Base-by-base conservation (phyloP, 2,888 invertebrate species). In the Pegoplata infirma region DNA sequence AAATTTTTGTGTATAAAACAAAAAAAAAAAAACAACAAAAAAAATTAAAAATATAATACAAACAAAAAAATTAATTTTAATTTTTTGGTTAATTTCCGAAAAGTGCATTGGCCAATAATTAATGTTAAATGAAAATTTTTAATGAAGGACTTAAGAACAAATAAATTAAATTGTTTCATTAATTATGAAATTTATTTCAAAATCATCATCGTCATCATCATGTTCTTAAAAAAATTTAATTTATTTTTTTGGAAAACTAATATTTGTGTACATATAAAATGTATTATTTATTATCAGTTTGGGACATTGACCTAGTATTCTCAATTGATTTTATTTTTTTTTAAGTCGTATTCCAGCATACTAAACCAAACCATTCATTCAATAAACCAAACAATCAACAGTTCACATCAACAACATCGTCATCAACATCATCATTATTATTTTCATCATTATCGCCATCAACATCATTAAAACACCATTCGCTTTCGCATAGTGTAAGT, bases 301-400 rank as follows among this genome's bases (percentile, higher is more conserved):
- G 73, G 86, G 86, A 86, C 89, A 89, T 88, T 88, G 88, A 88
- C 88, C 88, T 83, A 88, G 84, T 88, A 87, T 80, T 82, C 88
- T 85, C 84, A 88, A 87, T 88, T 85, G 84, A 84, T 80, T 81
- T 76, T n/a, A n/a, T n/a, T n/a, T n/a, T n/a, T n/a, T n/a, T n/a
- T n/a, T n/a, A n/a, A n/a, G n/a, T n/a, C n/a, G n/a, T n/a, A n/a
- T n/a, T n/a, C n/a, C n/a, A n/a, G n/a, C n/a, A n/a, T n/a, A n/a
- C n/a, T 47, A 25, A 16, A 21, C 44, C 36, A 47, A 51, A 14
- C 7, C 21, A 14, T 21, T 32, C 66, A 66, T 28, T 14, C 40
- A 32, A 36, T 32, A 44, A 58, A 53, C 14, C 17, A 56, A 67
- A 51, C 56, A 64, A 56, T 25, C 19, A 71, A 55, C 32, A 36